phyloP scores from a whole-genome alignment of 2,113 vertebrate genomes.

The Rhinogobius similis region DNA sequence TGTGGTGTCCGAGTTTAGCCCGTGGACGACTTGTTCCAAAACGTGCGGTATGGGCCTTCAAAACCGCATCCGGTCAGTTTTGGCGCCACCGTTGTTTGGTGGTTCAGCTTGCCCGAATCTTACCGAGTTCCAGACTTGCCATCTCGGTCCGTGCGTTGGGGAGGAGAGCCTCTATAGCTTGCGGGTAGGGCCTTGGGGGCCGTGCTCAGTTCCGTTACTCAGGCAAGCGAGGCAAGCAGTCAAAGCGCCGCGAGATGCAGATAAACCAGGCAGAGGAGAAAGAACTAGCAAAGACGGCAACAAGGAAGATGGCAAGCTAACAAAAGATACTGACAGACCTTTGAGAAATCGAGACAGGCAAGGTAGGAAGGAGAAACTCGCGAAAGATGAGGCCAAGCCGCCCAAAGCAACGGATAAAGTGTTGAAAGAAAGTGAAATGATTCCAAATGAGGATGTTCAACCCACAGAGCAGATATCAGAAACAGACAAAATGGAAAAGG shows the following conservation, averaged over 20 bases:
- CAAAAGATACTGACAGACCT: slow-evolving; percentile 1
- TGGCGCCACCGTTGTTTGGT: slow-evolving; percentile 87
- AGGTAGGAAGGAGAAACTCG: slow-evolving; percentile 28
- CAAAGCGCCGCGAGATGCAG: slow-evolving; percentile 24
- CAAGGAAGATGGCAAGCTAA: not conserved
- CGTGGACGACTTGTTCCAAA: slow-evolving; percentile 91
- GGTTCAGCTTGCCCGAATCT: slow-evolving; percentile 91
- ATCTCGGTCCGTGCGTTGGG: slow-evolving; percentile 73
- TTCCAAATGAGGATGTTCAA: slow-evolving; percentile 18
- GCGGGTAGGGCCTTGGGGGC: slow-evolving; percentile 88
- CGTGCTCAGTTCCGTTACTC: slow-evolving; percentile 76
- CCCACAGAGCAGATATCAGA: not conserved
- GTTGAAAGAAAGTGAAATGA: slow-evolving; percentile 7
- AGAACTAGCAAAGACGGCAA: not conserved
- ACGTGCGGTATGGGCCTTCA: slow-evolving; percentile 89
- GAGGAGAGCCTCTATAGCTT: slow-evolving; percentile 87
- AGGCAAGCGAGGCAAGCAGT: slow-evolving; percentile 78
- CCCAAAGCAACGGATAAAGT: slow-evolving; percentile 18
- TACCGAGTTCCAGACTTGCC: slow-evolving; percentile 91
- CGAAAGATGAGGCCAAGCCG: slow-evolving; percentile 39
- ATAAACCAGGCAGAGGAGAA: not conserved
- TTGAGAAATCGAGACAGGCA: slow-evolving; percentile 14
- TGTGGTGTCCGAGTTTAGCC: slow-evolving; percentile 85
- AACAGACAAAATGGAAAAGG: not conserved
- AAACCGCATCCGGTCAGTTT: slow-evolving; percentile 84